These are phyloP conservation scores for Oryctolagus cuniculus DNA, from an alignment of 2,113 vertebrate genomes.

Conservation along the genomic window mOryCun1.1 NC_091432.1:55592501-55593000, in stretches of 20 bases:
- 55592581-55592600: conserved; percentile 24
- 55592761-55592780: conserved; percentile 90
- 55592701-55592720: not conserved
- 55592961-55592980: not conserved
- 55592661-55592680: conserved; percentile 3
- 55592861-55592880: conserved; percentile 85
- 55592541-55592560: conserved; percentile 82
- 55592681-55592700: conserved; percentile 20
- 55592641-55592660: conserved; percentile 56
- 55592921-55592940: conserved; percentile 11
- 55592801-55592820: conserved; percentile 87
- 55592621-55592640: conserved; percentile 73
- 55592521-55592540: conserved; percentile 72
- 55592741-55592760: conserved; percentile 90
- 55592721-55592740: conserved; percentile 52
- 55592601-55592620: conserved; percentile 68
- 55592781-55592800: conserved; percentile 88
- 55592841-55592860: conserved; percentile 85
- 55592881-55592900: conserved; percentile 83
- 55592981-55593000: not conserved
- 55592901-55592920: not conserved
- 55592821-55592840: conserved; percentile 85
- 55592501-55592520: conserved; percentile 28
- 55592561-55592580: conserved; percentile 68
- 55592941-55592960: not conserved